These are phyloP conservation scores for Thumatha senex DNA, from an alignment of 2,888 invertebrate genomes.

Conservation along the genomic window DNA sequence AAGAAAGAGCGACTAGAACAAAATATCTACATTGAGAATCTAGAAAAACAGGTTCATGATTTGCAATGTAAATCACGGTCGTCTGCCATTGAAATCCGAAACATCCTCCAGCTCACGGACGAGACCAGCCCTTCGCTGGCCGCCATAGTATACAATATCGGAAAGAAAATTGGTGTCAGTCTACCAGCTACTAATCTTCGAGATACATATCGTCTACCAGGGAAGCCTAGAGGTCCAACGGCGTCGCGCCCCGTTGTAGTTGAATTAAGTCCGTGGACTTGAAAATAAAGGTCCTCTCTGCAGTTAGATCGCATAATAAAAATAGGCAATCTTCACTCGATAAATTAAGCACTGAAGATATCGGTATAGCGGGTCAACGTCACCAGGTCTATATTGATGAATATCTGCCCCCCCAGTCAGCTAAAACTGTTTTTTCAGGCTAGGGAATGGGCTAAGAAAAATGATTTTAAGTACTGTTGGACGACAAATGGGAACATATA, in stretches of 20 bases:
- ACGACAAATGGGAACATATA: not conserved
- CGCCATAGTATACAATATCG: not conserved
- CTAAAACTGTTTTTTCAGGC: slow-evolving; percentile 6
- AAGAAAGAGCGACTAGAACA: not conserved
- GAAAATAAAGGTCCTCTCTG: not conserved
- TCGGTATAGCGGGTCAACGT: not conserved
- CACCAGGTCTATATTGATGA: not conserved
- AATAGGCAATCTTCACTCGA: not conserved
- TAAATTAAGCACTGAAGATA: not conserved
- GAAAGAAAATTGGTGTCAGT: not conserved
- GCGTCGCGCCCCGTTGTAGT: not conserved
- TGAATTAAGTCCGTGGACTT: not conserved
- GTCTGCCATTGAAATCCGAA: not conserved
- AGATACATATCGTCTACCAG: not conserved
- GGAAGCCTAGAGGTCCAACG: not conserved
- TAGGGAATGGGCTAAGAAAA: slow-evolving; percentile 1
- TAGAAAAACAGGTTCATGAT: not conserved
- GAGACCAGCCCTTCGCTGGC: not conserved
- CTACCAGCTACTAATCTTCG: not conserved
- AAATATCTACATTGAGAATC: not conserved
- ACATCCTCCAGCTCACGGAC: not conserved
- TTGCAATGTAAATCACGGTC: not conserved
- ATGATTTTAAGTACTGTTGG: slow-evolving; percentile 5
- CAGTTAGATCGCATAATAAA: not conserved
- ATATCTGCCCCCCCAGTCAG: not conserved